These are phyloP conservation scores for Callopanchax toddi DNA, from an alignment of 2,113 vertebrate species.

Conservation along the genomic window DNA sequence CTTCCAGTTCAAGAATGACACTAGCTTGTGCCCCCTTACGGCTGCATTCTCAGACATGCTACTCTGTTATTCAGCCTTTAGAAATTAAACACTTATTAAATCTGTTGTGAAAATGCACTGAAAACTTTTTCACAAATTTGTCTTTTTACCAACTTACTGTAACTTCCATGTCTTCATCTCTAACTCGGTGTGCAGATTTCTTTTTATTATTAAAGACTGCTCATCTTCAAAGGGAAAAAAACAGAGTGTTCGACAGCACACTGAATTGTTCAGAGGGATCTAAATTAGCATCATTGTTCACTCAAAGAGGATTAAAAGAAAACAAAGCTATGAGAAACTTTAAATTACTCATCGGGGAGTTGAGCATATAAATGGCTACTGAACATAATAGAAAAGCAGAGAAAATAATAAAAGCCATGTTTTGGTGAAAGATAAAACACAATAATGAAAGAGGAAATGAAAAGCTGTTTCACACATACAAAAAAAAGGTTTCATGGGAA, in stretches of 20 bases:
- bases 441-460: background rate
- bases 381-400: background rate
- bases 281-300: conserved; percentile 22
- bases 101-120: too few relatives aligned
- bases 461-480: background rate
- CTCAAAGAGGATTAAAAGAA: conserved; percentile 14
- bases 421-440: background rate
- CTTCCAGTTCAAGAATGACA: too few relatives aligned
- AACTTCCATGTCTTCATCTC: background rate
- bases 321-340: background rate
- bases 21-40: too few relatives aligned
- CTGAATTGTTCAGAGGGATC: conserved; percentile 14
- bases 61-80: too few relatives aligned
- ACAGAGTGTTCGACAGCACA: background rate
- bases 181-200: conserved; percentile 9
- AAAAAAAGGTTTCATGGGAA: background rate
- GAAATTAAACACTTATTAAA: too few relatives aligned
- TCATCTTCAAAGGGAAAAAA: conserved; percentile 16
- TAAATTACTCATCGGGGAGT: conserved; percentile 3
- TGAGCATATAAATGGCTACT: conserved; percentile 11
- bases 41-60: too few relatives aligned
- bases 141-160: too few relatives aligned
- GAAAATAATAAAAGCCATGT: background rate
- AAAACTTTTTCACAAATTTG: too few relatives aligned
- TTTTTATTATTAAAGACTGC: background rate